Conservation (phyloP, 2,797 vertebrate genomes). For the Lepus townsendii region DNA sequence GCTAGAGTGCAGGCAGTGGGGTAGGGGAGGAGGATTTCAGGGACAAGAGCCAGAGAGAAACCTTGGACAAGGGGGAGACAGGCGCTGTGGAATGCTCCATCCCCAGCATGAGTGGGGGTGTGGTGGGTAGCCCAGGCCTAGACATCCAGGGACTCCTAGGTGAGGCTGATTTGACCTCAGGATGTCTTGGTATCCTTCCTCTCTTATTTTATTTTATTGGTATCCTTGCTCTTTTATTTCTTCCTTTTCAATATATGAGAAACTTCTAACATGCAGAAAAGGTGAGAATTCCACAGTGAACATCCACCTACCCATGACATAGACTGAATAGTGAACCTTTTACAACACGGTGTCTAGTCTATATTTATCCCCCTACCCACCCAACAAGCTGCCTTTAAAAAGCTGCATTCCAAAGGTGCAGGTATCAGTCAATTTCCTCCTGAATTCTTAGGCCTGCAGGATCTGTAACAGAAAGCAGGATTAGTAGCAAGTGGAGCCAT, state of each 20-base stretch:
- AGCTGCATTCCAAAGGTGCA: not conserved
- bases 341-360: not conserved
- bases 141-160: not conserved
- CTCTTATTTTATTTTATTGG: no score
- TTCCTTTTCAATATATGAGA: not conserved
- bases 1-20: not conserved
- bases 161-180: not conserved
- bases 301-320: not conserved
- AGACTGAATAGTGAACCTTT: not conserved
- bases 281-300: not conserved
- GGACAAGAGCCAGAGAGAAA: not conserved
- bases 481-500: not conserved
- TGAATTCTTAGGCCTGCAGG: not conserved
- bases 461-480: not conserved
- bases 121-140: not conserved
- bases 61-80: not conserved
- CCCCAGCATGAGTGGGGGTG: not conserved
- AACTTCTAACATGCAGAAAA: slow-evolving; percentile 30
- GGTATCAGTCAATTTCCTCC: not conserved
- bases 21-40: not conserved
- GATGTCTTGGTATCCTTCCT: not conserved
- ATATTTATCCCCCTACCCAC: not conserved
- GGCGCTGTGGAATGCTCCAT: not conserved
- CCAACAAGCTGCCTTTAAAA: not conserved
- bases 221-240: not conserved